A percentile compares a stretch with the other conserved stretches of the same genome.
Evolutionary conservation across 2,888 invertebrate species (phyloP).

Genomic region (Cactoblastis cactorum): DNA sequence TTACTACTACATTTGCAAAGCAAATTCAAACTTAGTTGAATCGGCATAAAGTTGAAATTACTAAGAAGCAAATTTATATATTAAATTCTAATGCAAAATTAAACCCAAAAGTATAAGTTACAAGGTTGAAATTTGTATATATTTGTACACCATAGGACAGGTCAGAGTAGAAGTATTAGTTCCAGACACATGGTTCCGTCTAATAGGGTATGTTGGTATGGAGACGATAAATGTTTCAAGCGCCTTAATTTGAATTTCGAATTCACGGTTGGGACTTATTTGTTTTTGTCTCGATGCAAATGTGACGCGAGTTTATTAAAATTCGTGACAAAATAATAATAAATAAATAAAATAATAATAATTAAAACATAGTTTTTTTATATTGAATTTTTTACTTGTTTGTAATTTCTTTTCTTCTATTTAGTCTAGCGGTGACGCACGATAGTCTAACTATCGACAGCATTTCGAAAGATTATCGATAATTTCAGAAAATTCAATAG

Average conservation of each 20-base stretch:
- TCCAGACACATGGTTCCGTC: constrained; percentile 56
- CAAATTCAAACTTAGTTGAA: not conserved
- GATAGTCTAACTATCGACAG: no score
- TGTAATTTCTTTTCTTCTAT: no score
- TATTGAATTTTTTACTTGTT: no score
- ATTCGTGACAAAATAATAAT: not conserved
- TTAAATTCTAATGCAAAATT: no score
- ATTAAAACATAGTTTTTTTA: no score
- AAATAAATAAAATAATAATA: not conserved
- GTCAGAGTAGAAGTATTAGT: constrained; percentile 42
- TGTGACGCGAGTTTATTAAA: not conserved
- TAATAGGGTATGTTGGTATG: constrained; percentile 46
- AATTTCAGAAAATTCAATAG: no score
- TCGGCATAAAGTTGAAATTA: not conserved
- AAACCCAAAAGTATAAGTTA: no score
- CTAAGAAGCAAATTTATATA: no score
- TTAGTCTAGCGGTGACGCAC: no score
- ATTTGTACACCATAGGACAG: constrained; percentile 16
- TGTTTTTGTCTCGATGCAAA: not conserved
- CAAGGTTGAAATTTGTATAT: no score
- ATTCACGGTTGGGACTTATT: constrained; percentile 17
- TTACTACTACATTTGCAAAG: not conserved
- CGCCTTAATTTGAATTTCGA: constrained; percentile 48
- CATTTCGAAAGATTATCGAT: no score
- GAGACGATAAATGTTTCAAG: constrained; percentile 33